A percentile compares a stretch with the other conserved stretches of the same genome.
These are phyloP conservation scores for Lepidochitona cinerea DNA, from an alignment of 2,888 invertebrate species.

Conservation along the genomic window DNA sequence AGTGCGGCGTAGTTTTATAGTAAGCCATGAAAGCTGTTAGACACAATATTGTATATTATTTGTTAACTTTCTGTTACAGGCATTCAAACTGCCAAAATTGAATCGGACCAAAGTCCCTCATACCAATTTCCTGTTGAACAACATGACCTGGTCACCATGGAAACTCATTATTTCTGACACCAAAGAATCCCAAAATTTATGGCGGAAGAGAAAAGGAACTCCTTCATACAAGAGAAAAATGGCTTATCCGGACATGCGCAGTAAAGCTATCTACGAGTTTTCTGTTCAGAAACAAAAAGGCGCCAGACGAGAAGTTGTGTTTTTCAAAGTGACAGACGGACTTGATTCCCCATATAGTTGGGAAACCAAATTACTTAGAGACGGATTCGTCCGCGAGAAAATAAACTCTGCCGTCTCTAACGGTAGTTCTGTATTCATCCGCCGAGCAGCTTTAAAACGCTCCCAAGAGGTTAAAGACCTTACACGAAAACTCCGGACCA, in stretches of 20 bases:
- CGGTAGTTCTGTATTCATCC: neutral
- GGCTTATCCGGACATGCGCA: neutral
- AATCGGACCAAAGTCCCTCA: conserved; percentile 16
- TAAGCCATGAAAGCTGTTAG: too few relatives aligned
- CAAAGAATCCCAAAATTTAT: neutral
- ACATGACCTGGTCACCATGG: conserved; percentile 42
- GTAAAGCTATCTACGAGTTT: conserved; percentile 5
- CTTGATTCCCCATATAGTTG: neutral
- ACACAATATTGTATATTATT: too few relatives aligned
- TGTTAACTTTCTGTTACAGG: too few relatives aligned
- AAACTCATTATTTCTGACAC: conserved; percentile 24
- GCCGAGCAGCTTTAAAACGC: neutral
- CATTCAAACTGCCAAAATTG: too few relatives aligned
- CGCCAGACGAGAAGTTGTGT: neutral
- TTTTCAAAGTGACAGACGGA: neutral
- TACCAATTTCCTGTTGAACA: conserved; percentile 37
- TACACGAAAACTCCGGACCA: neutral
- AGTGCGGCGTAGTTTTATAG: too few relatives aligned
- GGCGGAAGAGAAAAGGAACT: neutral
- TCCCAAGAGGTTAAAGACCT: neutral
- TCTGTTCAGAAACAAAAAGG: neutral
- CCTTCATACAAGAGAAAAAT: neutral
- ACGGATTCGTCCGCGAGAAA: neutral
- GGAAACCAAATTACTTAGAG: neutral
- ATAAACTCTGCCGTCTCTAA: neutral